Conservation (phyloP, 35 echinoderm and acorn worm genomes). For the Holothuria glaberrima region DNA sequence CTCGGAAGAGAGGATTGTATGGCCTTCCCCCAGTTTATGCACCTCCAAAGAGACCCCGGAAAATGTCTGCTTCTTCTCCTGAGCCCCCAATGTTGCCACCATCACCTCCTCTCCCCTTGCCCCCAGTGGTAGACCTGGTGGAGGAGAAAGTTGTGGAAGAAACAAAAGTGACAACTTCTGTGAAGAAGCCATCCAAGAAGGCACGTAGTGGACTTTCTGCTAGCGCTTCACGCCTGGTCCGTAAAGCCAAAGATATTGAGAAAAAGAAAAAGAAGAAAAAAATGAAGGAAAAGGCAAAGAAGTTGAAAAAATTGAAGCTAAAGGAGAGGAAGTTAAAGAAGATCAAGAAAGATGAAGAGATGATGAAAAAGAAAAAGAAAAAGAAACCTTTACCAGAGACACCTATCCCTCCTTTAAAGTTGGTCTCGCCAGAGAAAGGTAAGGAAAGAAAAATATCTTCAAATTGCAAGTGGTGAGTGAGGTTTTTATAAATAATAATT, state of each 20-base stretch:
- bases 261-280: conserved; percentile 68
- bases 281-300: conserved; percentile 63
- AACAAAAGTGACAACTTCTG: background rate
- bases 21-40: conserved; percentile 89
- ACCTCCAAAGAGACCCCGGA: conserved; percentile 78
- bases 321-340: conserved; percentile 46
- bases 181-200: conserved; percentile 49
- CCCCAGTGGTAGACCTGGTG: background rate
- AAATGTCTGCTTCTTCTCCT: conserved; percentile 46
- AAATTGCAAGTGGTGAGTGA: no score
- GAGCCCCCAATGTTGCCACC: conserved; percentile 6
- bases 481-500: no score
- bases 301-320: conserved; percentile 47
- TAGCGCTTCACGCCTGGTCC: conserved; percentile 86
- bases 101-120: background rate
- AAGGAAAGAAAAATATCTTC: background rate
- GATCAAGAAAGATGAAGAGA: conserved; percentile 55
- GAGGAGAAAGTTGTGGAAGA: conserved; percentile 23
- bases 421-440: conserved; percentile 20
- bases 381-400: conserved; percentile 41
- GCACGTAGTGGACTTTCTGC: conserved; percentile 75
- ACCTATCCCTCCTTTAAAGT: conserved; percentile 20
- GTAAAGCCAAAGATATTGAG: conserved; percentile 78
- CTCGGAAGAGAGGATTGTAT: conserved; percentile 86
- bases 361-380: conserved; percentile 60